A percentile compares a stretch with the other conserved stretches of the same genome.
Conservation (phyloP, 2,888 invertebrate genomes). For the Apodemia zela region DNA sequence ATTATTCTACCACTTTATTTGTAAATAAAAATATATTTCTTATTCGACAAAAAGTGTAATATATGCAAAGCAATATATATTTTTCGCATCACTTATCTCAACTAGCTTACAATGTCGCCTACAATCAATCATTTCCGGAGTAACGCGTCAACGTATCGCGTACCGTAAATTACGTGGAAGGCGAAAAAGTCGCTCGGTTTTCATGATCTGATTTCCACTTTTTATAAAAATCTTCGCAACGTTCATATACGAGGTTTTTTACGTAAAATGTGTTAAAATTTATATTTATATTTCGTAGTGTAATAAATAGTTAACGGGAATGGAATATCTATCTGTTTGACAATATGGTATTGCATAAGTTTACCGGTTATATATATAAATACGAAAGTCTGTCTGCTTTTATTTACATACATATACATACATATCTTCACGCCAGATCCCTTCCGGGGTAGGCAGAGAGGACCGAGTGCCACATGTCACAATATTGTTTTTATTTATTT, state of each 20-base stretch:
- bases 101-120: conserved; percentile 6
- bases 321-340: too few species aligned
- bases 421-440: too few species aligned
- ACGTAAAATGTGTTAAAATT: not conserved
- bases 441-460: too few species aligned
- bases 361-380: too few species aligned
- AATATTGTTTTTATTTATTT: too few species aligned
- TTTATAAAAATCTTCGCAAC: conserved; percentile 7
- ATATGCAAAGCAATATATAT: conserved; percentile 10
- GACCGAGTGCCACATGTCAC: too few species aligned
- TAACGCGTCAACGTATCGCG: conserved; percentile 39
- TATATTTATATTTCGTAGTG: not conserved
- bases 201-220: conserved; percentile 9
- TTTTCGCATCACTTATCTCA: conserved; percentile 11
- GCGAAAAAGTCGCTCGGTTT: conserved; percentile 1
- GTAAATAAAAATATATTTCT: too few species aligned
- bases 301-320: too few species aligned
- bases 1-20: too few species aligned
- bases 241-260: not conserved
- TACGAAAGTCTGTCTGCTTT: too few species aligned
- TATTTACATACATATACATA: too few species aligned
- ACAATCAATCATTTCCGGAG: conserved; percentile 43
- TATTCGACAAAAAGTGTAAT: not conserved
- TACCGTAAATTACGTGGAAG: conserved; percentile 32
- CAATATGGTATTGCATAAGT: too few species aligned